A percentile compares a stretch with the other conserved stretches of the same genome.
phyloP scores from a whole-genome alignment of 2,797 vertebrate genomes.

The Eulemur rubriventer region DNA sequence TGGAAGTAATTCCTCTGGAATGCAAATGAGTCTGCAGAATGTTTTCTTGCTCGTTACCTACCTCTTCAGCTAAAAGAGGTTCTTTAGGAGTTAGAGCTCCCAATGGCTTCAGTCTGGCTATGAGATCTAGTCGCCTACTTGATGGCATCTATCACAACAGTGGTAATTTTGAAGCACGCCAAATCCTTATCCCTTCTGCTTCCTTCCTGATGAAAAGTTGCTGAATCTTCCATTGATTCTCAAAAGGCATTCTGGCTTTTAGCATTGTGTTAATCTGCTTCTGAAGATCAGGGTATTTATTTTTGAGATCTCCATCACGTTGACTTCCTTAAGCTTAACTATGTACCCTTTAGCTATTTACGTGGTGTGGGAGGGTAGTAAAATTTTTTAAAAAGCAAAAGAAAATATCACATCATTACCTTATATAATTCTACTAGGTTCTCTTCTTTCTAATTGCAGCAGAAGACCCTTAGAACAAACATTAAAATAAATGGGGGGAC shows the following conservation, averaged over 20 bases:
- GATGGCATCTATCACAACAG: not conserved
- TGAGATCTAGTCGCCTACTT: not conserved
- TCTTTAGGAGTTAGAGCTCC: not conserved
- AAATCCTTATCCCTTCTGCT: not conserved
- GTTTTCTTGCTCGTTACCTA: not conserved
- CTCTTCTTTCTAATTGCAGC: constrained; percentile 39
- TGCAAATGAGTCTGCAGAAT: not conserved
- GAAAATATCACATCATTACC: constrained; percentile 55
- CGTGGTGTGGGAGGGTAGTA: not conserved
- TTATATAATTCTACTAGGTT: constrained; percentile 70
- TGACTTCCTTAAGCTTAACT: constrained; percentile 70
- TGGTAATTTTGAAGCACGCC: not conserved
- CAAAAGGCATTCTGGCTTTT: constrained; percentile 33
- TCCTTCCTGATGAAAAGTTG: constrained; percentile 52
- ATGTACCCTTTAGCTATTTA: constrained; percentile 59
- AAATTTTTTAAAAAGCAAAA: not conserved
- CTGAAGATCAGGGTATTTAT: constrained; percentile 69
- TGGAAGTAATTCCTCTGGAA: not conserved
- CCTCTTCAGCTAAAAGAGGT: not conserved
- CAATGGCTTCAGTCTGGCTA: not conserved
- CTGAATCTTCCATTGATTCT: constrained; percentile 42
- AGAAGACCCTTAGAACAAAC: constrained; percentile 61
- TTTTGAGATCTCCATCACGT: constrained; percentile 61
- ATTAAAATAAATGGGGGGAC: not conserved
- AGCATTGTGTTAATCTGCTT: constrained; percentile 43